Percentiles rank a stretch among this genome's conserved stretches.
phyloP scores from a whole-genome alignment of 1,140 invertebrate genomes.

The Galendromus occidentalis region DNA sequence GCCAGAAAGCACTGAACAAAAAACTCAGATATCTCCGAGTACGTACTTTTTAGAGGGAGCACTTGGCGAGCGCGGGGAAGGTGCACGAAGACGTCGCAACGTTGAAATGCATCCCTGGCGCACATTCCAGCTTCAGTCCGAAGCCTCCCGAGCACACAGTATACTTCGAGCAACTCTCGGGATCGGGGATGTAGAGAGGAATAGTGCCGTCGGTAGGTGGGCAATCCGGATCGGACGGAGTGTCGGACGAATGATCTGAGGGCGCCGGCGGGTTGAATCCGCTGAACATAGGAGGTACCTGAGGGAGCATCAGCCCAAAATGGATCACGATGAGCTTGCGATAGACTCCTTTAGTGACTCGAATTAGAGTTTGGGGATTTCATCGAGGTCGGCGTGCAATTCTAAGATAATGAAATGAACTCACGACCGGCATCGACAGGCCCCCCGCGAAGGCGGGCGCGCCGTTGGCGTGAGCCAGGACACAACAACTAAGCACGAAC shows the following conservation, averaged over 20 bases:
- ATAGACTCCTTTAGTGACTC: too few relatives aligned
- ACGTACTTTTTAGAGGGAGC: not conserved
- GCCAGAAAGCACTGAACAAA: too few relatives aligned
- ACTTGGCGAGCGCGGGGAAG: not conserved
- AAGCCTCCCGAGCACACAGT: not conserved
- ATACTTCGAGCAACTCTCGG: not conserved
- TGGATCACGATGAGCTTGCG: too few relatives aligned
- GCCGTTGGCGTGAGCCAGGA: not conserved
- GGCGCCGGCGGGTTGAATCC: not conserved
- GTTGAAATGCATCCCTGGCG: not conserved
- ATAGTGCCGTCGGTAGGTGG: not conserved
- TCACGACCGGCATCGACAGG: not conserved
- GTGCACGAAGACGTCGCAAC: not conserved
- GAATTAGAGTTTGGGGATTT: not conserved
- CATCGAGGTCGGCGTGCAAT: not conserved
- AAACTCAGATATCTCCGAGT: not conserved
- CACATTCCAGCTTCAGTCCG: not conserved
- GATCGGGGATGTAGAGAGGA: not conserved
- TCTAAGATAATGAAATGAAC: not conserved
- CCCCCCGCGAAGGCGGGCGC: not conserved
- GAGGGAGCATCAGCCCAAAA: not conserved
- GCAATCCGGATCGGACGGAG: not conserved
- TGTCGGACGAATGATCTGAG: not conserved
- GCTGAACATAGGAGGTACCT: not conserved
- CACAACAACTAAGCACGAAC: too few relatives aligned